Evolutionary conservation across 2,888 invertebrate species (phyloP).

Genomic region (Eilema sororculum): DNA sequence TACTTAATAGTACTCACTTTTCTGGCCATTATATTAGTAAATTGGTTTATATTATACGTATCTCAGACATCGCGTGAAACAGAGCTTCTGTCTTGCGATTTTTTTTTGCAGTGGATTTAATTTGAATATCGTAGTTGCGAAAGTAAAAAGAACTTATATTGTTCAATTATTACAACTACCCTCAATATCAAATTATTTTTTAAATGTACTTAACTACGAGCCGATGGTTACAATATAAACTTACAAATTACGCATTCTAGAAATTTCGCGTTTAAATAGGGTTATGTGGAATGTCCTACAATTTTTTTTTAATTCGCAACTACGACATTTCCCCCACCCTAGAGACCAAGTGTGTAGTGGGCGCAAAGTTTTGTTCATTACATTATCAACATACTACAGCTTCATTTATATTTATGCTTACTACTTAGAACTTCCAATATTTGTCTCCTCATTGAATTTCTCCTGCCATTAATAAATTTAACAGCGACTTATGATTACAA

Average conservation of each 20-base stretch:
- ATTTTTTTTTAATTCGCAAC: background rate
- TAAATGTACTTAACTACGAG: background rate
- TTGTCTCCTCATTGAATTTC: constrained; percentile 54
- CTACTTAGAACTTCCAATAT: constrained; percentile 67
- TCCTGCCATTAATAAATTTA: constrained; percentile 60
- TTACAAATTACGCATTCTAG: background rate
- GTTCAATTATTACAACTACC: constrained; percentile 3
- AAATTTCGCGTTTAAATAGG: background rate
- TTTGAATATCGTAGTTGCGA: constrained; percentile 4
- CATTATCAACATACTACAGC: constrained; percentile 63
- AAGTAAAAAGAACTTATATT: background rate
- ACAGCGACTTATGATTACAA: constrained; percentile 47
- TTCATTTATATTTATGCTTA: constrained; percentile 78
- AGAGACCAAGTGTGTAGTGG: constrained; percentile 33
- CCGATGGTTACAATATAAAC: background rate
- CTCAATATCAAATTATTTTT: background rate
- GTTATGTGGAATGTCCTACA: background rate
- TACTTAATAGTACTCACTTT: constrained; percentile 1
- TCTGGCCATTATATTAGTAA: background rate
- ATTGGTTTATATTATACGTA: constrained; percentile 10
- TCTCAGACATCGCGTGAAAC: background rate
- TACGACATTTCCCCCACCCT: background rate
- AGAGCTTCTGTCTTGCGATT: background rate
- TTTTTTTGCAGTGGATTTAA: background rate
- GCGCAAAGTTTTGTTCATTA: constrained; percentile 50